Evolutionary conservation across 1,140 invertebrate species (phyloP).

Genomic region (Stegodyphus mimosarum): DNA sequence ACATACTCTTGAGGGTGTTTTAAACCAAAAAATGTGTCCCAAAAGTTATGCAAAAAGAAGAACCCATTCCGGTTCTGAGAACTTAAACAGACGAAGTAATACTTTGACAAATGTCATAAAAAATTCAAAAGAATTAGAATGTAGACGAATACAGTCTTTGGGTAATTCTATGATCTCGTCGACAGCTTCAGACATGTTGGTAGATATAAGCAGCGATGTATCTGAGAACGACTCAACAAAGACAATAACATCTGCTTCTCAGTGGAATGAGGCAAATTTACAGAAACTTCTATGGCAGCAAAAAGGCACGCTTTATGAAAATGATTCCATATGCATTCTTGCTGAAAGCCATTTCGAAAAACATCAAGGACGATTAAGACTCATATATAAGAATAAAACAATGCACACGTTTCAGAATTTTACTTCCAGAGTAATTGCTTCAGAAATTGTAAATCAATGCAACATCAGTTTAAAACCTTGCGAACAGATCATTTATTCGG

Average conservation of each 20-base stretch:
- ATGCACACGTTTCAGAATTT: constrained; percentile 72
- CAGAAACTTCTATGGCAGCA: constrained; percentile 94
- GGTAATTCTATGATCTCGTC: neutral
- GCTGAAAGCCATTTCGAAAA: constrained; percentile 96
- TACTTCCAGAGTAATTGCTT: constrained; percentile 77
- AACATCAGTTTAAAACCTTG: constrained; percentile 93
- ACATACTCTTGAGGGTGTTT: constrained; percentile 71
- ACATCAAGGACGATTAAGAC: constrained; percentile 91
- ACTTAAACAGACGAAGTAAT: neutral
- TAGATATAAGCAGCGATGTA: neutral
- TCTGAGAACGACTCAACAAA: too few relatives aligned
- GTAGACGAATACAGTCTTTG: neutral
- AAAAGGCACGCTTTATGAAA: constrained; percentile 97
- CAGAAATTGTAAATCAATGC: constrained; percentile 76
- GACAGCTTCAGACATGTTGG: neutral
- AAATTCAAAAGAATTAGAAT: neutral
- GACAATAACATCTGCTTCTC: neutral
- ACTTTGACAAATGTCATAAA: neutral
- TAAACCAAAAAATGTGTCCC: neutral
- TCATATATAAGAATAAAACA: constrained; percentile 99
- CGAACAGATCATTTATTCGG: constrained; percentile 89
- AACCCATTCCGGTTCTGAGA: neutral
- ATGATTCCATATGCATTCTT: constrained; percentile 97
- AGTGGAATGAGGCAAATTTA: constrained; percentile 4
- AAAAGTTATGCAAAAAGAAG: neutral